A percentile compares a stretch with the other conserved stretches of the same genome.
These are phyloP conservation scores for Meloidogyne hapla DNA, from an alignment of 1,140 invertebrate species.

Conservation along the genomic window DNA sequence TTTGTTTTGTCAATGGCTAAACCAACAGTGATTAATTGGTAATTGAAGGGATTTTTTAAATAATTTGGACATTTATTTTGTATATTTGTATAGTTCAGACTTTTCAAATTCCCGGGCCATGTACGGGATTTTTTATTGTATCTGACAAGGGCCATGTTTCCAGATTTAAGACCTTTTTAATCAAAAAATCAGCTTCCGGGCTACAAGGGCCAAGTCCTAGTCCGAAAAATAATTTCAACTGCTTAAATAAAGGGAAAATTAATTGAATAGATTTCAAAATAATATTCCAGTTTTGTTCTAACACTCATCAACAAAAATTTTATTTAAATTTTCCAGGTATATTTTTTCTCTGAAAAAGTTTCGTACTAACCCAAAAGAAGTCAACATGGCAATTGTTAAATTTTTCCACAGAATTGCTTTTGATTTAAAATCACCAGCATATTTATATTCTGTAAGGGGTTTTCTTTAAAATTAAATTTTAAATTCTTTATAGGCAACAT, in stretches of 20 bases:
- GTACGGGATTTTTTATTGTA: no score
- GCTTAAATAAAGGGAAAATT: no score
- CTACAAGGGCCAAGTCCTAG: no score
- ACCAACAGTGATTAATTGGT: slow-evolving; percentile 41
- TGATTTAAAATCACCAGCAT: slow-evolving; percentile 40
- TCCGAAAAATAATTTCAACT: no score
- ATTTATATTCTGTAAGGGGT: slow-evolving; percentile 35
- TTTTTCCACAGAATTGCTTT: slow-evolving; percentile 50
- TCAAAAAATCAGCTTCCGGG: no score
- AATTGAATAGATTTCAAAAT: no score
- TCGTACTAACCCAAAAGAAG: slow-evolving; percentile 31
- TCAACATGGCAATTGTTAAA: slow-evolving; percentile 46
- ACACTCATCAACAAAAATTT: no score
- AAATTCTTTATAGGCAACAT: slow-evolving; percentile 35
- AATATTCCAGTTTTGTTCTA: no score
- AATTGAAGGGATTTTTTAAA: neutral
- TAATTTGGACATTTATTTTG: neutral
- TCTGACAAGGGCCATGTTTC: no score
- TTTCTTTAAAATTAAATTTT: slow-evolving; percentile 5
- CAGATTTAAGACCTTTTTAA: no score
- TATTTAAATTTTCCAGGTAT: slow-evolving; percentile 39
- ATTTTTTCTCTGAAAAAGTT: slow-evolving; percentile 42
- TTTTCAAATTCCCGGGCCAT: no score
- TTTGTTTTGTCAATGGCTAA: slow-evolving; percentile 42
- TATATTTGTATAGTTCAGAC: no score